Evolutionary conservation across 1,140 invertebrate genomes (phyloP), one percentile per base, ranked within the genome.

Genomic region (Aricia agestis): DNA sequence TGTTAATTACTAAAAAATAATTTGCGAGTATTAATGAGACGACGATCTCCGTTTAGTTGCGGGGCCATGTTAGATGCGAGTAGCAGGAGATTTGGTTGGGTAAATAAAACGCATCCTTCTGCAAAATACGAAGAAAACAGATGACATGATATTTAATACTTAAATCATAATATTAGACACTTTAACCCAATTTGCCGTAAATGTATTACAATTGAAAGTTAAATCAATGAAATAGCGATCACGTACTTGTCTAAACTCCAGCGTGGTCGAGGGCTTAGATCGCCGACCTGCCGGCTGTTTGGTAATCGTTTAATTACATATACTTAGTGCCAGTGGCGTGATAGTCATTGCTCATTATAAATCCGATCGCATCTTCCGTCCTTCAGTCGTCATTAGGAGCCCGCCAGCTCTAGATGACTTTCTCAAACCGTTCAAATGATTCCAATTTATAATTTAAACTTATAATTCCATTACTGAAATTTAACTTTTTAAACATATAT

Each of bases 301-400:
- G 69, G 45, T 73, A 36, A 73, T 67, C 75, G 73, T 74, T 70
- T 73, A 52, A 73, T 73, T n/a, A n/a, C n/a, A n/a, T n/a, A 25
- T 76, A 74, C 78, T 83, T 77, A 80, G 66, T 74, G 68, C 59
- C 41, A 72, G 61, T 68, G 70, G 70, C 70, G 70, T 69, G 70
- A 81, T 72, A 61, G 70, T 84, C 79, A 77, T 9, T 42, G 6
- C 7, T 42, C 41, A 42, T 82, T 82, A 81, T 76, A 69, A 72
- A 77, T 76, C 77, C 73, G 69, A 78, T 71, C 69, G 73, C 65
- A 31, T 32, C 59, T 41, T 66, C 25, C 76, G 78, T 80, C 80
- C 84, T 85, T 80, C 80, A 90, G 86, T 90, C 79, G 80, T 84
- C 82, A 80, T 81, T 80, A 72, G 80, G 81, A 87, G 78, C 80